These are phyloP conservation scores for Adelges cooleyi DNA, from an alignment of 1,140 invertebrate species.

Conservation along the genomic window DNA sequence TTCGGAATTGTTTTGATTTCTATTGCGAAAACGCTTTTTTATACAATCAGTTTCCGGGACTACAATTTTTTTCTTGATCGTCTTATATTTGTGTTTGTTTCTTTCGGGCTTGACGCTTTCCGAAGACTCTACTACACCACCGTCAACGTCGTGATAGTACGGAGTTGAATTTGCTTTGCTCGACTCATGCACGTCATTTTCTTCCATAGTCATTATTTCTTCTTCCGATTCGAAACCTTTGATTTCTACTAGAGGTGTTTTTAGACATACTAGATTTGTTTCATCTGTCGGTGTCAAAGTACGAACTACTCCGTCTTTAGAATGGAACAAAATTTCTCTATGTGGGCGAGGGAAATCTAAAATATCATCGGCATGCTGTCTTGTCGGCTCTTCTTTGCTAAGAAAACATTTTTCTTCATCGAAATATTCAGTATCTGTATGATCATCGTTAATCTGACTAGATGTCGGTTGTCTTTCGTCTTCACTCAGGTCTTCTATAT, in stretches of 20 bases:
- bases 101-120: neutral
- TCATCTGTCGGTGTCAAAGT: neutral
- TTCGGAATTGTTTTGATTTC: neutral
- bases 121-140: neutral
- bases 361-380: neutral
- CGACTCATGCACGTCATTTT: neutral
- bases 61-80: neutral
- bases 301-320: neutral
- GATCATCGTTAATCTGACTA: neutral
- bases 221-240: conserved; percentile 14
- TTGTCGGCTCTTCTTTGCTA: neutral
- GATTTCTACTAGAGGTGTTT: conserved; percentile 4
- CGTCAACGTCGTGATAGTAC: conserved; percentile 6
- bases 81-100: neutral
- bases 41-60: neutral
- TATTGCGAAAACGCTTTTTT: conserved; percentile 8
- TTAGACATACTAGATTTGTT: neutral
- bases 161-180: neutral
- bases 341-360: neutral
- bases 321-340: conserved; percentile 3
- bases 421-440: conserved; percentile 8
- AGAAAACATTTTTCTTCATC: neutral
- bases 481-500: conserved; percentile 21
- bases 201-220: conserved; percentile 1
- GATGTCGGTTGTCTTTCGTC: neutral